phyloP scores from a whole-genome alignment of 37 sponge, comb jelly and placozoan genomes.

The Halichondria panicea region DNA sequence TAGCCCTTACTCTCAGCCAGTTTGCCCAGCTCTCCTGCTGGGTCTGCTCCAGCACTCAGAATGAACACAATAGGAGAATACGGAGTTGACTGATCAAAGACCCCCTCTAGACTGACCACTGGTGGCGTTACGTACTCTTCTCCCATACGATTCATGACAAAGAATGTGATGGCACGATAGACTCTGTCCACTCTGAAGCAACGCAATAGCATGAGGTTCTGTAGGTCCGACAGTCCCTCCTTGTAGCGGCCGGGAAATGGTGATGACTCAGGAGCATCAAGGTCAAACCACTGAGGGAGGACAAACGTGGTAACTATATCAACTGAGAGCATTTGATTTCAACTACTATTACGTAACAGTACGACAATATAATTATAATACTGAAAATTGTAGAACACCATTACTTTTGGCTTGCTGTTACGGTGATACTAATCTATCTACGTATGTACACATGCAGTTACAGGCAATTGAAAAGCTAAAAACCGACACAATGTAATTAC shows the following conservation, averaged over 20 bases:
- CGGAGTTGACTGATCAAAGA: conserved; percentile 92
- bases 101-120: conserved; percentile 89
- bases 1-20: conserved; percentile 92
- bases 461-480: too few relatives aligned
- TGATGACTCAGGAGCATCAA: conserved; percentile 88
- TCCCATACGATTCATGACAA: conserved; percentile 92
- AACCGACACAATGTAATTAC: too few relatives aligned
- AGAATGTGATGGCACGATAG: conserved; percentile 95
- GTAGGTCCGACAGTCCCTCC: conserved; percentile 76
- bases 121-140: conserved; percentile 99
- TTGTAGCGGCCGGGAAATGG: conserved; percentile 84
- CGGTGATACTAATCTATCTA: not conserved
- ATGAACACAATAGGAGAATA: conserved; percentile 98
- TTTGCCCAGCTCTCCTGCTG: conserved; percentile 95
- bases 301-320: too few relatives aligned
- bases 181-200: conserved; percentile 99
- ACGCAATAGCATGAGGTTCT: conserved; percentile 84
- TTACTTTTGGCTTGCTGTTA: not conserved
- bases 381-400: not conserved
- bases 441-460: not conserved
- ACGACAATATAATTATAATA: not conserved
- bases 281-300: conserved; percentile 84
- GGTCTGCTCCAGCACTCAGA: conserved; percentile 98
- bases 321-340: not conserved
- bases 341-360: not conserved